Evolutionary conservation across 30 jellyfish, hydroid and myxozoan species (phyloP), one percentile per base, ranked within the genome.

Genomic region (Pelagia noctiluca): DNA sequence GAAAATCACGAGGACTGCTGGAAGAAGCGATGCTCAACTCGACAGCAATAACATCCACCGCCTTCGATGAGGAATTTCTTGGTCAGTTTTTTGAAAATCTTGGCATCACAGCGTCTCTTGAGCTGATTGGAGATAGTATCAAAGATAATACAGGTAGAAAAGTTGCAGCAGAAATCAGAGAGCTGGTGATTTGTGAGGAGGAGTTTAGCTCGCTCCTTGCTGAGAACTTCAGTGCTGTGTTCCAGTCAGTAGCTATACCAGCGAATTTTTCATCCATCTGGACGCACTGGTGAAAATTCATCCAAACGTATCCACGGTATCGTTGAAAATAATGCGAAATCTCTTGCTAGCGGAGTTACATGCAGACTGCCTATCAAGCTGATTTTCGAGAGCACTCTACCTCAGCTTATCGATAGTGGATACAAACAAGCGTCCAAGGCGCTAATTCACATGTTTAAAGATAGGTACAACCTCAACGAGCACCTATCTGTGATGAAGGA

Each of bases 1-100:
- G 97, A 28, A 89, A 89, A 64, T 89, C 97, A 11, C 87, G 90
- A 28, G 94, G 95, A 13, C 32, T 89, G 2, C 57, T 89, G 61
- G 95, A 77, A 52, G 90, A 71, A 31, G 86, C 91, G 13, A 69
- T 23, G 36, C 35, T 30, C 5, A 68, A 52, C 30, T 25, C 60
- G 26, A 34, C 52, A 7, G 78, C 66, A 2, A 24, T 32, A 34
- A 0, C 25, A 10, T 35, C 70, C 25, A 7, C 84, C 49, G 66
- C 68, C 8, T 81, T 65, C 37, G 91, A 81, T 31, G 77, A 68
- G 35, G 84, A 81, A 52, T 69, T 81, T 38, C 57, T 60, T 29
- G 68, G 35, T 22, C 66, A 69, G 26, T 54, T 81, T 37, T 34
- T 81, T 2, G 77, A 46, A 26, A 73, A 68, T 10, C 71, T 81